phyloP scores from a whole-genome alignment of 2,888 invertebrate species.

The Lapara coniferarum region DNA sequence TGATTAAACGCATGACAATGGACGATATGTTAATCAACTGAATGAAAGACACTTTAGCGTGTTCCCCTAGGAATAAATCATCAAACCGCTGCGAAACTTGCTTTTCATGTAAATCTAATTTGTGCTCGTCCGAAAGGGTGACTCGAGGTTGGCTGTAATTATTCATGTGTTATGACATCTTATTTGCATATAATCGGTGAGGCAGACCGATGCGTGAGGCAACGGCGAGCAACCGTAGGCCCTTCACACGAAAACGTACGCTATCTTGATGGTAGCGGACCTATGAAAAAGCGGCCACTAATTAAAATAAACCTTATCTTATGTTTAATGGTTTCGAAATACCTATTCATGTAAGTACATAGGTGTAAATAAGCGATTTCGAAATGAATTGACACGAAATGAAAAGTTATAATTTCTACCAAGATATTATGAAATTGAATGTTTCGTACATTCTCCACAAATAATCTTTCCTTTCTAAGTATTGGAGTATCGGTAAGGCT shows the following conservation, averaged over 20 bases:
- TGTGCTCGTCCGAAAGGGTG: conserved; percentile 78
- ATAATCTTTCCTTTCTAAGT: too few species aligned
- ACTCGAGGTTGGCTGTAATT: conserved; percentile 79
- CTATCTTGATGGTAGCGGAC: conserved; percentile 78
- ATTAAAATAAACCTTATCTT: conserved; percentile 79
- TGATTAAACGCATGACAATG: conserved; percentile 1
- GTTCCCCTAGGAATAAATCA: conserved; percentile 54
- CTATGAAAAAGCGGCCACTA: conserved; percentile 81
- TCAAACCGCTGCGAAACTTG: conserved; percentile 69
- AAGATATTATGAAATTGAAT: too few species aligned
- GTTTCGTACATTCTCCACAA: too few species aligned
- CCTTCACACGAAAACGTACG: conserved; percentile 77
- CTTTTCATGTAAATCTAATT: conserved; percentile 82
- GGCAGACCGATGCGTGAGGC: conserved; percentile 78
- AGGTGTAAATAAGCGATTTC: conserved; percentile 20
- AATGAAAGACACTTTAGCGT: conserved; percentile 12
- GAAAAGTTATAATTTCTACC: too few species aligned
- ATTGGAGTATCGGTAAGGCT: too few species aligned
- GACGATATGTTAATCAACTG: conserved; percentile 15
- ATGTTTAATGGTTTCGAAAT: conserved; percentile 65
- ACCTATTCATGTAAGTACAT: conserved; percentile 50
- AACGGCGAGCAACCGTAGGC: conserved; percentile 71
- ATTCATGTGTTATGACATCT: conserved; percentile 83
- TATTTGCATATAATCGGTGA: conserved; percentile 82
- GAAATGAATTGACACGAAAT: neutral